Evolutionary conservation across 2,113 vertebrate species (phyloP).

Genomic region (Platysternon megacephalum): DNA sequence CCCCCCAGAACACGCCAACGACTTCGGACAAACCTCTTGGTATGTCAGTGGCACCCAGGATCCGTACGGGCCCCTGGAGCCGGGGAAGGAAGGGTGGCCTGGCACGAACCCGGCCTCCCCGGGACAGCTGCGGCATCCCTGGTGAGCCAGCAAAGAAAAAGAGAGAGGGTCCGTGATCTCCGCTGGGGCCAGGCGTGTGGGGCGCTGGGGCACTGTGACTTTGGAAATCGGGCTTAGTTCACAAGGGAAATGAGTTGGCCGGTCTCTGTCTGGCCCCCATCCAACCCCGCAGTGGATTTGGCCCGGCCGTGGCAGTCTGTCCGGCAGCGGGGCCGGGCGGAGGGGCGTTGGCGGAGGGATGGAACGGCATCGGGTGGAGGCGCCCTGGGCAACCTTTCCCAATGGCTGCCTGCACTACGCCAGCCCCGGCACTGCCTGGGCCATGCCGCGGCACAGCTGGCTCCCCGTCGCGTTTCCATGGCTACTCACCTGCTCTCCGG

Average conservation of each 20-base stretch:
- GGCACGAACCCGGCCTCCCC: slow-evolving; percentile 34
- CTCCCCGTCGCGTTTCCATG: not conserved
- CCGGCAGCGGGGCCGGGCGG: not conserved
- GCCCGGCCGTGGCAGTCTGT: rapidly evolving
- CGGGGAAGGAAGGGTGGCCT: not conserved
- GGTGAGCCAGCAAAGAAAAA: not conserved
- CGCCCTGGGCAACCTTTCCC: not conserved
- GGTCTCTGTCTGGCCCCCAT: not conserved
- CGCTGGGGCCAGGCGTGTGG: rapidly evolving
- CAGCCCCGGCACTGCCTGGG: not conserved
- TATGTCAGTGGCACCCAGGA: slow-evolving; percentile 54
- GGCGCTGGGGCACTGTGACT: not conserved
- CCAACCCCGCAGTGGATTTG: not conserved
- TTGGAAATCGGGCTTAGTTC: not conserved
- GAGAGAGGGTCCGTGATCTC: not conserved
- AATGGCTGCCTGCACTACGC: rapidly evolving
- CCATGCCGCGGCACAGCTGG: not conserved
- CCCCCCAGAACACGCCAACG: not conserved
- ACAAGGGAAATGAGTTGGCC: not conserved
- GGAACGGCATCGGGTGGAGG: not conserved
- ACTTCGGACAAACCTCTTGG: slow-evolving; percentile 52
- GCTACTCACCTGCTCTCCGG: slow-evolving; percentile 63
- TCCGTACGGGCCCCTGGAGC: not conserved
- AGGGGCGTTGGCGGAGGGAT: not conserved
- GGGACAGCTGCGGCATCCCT: slow-evolving; percentile 42